Conservation (phyloP, 2,797 vertebrate species). For the Sebastes kiyomatsui region DNA sequence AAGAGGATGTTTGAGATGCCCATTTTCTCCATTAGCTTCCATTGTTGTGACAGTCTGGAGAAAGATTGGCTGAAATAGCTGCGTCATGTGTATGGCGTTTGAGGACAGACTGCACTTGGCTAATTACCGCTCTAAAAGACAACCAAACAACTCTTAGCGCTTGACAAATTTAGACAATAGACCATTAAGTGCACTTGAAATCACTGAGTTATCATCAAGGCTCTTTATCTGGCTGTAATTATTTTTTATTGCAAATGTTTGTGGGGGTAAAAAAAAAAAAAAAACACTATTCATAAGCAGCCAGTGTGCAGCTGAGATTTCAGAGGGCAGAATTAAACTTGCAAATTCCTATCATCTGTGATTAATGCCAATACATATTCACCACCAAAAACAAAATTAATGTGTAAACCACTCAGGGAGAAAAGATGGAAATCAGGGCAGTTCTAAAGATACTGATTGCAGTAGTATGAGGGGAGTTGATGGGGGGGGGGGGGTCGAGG, state of each 20-base stretch:
- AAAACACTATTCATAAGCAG: conserved; percentile 38
- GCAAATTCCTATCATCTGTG: conserved; percentile 68
- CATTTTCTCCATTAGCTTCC: conserved; percentile 56
- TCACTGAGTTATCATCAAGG: conserved; percentile 62
- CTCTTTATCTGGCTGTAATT: conserved; percentile 59
- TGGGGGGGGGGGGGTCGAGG: background rate
- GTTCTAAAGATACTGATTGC: conserved; percentile 61
- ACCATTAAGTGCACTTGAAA: conserved; percentile 67
- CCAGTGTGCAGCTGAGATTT: conserved; percentile 60
- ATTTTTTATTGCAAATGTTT: conserved; percentile 57
- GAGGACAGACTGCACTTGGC: conserved; percentile 62
- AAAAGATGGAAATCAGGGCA: conserved; percentile 65
- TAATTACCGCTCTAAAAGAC: conserved; percentile 70
- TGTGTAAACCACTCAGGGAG: conserved; percentile 50
- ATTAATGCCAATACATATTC: conserved; percentile 71
- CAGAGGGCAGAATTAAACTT: conserved; percentile 70
- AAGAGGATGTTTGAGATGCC: conserved; percentile 29
- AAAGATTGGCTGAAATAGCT: conserved; percentile 66
- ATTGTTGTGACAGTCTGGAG: conserved; percentile 65
- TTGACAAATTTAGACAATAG: conserved; percentile 74
- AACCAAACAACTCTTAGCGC: conserved; percentile 62
- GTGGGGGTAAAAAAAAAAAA: background rate
- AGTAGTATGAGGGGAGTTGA: background rate
- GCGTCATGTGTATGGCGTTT: conserved; percentile 57
- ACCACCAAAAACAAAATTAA: conserved; percentile 59